Evolutionary conservation across 1,140 invertebrate species (phyloP).

Genomic region (Drosophila gunungcola): DNA sequence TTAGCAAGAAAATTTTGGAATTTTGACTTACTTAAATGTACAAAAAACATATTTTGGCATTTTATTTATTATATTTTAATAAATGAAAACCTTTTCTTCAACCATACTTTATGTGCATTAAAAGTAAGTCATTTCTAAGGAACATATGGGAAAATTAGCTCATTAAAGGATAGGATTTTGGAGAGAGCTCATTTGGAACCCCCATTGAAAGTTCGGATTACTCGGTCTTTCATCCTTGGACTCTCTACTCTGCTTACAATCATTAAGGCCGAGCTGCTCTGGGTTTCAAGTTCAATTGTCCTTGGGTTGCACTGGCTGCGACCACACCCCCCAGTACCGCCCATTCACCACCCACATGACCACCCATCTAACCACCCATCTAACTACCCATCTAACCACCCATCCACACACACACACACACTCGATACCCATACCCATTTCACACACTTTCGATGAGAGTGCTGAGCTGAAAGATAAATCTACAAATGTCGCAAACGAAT

Average conservation of each 20-base stretch:
- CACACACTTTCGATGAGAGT: slow-evolving; percentile 53
- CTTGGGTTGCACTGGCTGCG: slow-evolving; percentile 32
- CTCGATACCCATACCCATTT: slow-evolving; percentile 18
- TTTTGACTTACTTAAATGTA: too few relatives aligned
- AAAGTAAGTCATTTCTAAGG: slow-evolving; percentile 6
- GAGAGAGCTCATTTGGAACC: background rate
- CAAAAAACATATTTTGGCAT: too few relatives aligned
- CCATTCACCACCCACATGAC: slow-evolving; percentile 13
- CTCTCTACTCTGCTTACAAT: slow-evolving; percentile 12
- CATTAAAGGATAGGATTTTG: slow-evolving; percentile 8
- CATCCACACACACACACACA: slow-evolving; percentile 17
- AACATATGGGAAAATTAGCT: slow-evolving; percentile 3
- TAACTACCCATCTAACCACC: slow-evolving; percentile 5
- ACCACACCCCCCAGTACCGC: slow-evolving; percentile 15
- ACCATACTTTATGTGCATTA: too few relatives aligned
- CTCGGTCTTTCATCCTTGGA: background rate
- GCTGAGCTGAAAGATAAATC: slow-evolving; percentile 66
- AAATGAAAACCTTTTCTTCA: too few relatives aligned
- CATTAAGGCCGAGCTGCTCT: slow-evolving; percentile 17
- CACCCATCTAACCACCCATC: slow-evolving; percentile 16
- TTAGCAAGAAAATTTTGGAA: too few relatives aligned
- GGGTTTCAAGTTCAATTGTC: slow-evolving; percentile 33
- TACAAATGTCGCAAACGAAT: slow-evolving; percentile 79
- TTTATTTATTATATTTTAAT: too few relatives aligned
- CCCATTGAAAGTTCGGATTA: slow-evolving; percentile 6